Evolutionary conservation across 2,888 invertebrate species (phyloP).

Genomic region (Trypoxylon attenuatum): DNA sequence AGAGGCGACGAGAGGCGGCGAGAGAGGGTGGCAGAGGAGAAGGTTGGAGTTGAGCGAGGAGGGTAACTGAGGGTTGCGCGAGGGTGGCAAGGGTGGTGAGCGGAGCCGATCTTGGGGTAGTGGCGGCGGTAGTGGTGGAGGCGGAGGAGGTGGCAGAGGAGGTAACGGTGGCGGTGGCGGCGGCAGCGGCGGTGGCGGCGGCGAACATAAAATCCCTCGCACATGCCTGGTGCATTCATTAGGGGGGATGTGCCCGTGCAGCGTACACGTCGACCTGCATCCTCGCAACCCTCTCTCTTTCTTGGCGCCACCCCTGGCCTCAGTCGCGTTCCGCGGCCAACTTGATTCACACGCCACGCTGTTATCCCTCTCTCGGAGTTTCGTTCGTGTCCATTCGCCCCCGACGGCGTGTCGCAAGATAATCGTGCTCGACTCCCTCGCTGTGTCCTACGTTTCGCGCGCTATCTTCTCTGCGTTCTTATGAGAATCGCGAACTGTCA

Average conservation of each 20-base stretch:
- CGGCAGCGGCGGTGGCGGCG: slow-evolving; percentile 52
- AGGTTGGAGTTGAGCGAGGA: slow-evolving; percentile 19
- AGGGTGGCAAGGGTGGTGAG: slow-evolving; percentile 43
- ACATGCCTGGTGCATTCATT: slow-evolving; percentile 74
- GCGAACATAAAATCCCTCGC: slow-evolving; percentile 74
- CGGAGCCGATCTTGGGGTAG: slow-evolving; percentile 51
- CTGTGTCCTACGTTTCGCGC: not conserved
- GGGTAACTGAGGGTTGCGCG: slow-evolving; percentile 35
- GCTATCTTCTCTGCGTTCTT: not conserved
- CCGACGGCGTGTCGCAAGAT: slow-evolving; percentile 31
- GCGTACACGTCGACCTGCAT: slow-evolving; percentile 69
- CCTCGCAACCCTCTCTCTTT: slow-evolving; percentile 59
- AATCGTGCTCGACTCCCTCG: slow-evolving; percentile 20
- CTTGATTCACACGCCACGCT: slow-evolving; percentile 55
- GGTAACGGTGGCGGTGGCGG: slow-evolving; percentile 39
- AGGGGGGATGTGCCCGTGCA: slow-evolving; percentile 73
- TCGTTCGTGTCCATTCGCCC: slow-evolving; percentile 21
- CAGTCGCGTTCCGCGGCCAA: slow-evolving; percentile 59
- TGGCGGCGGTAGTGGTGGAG: slow-evolving; percentile 38
- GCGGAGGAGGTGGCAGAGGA: slow-evolving; percentile 39
- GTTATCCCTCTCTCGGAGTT: slow-evolving; percentile 39
- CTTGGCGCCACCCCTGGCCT: slow-evolving; percentile 57
- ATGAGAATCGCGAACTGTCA: not conserved
- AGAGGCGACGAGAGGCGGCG: slow-evolving; percentile 10
- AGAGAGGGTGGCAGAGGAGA: slow-evolving; percentile 22